Evolutionary conservation across 2,113 vertebrate species (phyloP).

Genomic region (Isichthys henryi): DNA sequence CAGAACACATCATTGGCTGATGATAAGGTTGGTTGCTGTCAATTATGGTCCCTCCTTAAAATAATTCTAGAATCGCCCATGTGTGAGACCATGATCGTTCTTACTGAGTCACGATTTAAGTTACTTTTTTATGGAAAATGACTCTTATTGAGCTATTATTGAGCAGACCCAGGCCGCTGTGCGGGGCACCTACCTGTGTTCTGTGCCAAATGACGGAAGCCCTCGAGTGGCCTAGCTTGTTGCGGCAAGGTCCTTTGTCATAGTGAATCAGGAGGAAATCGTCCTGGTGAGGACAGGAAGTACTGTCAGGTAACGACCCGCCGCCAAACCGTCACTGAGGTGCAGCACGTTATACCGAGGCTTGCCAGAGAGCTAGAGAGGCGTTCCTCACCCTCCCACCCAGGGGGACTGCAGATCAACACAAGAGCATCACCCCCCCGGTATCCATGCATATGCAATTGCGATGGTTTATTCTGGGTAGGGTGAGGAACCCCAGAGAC

Average conservation of each 20-base stretch:
- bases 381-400: neutral
- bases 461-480: neutral
- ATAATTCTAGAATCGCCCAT: neutral
- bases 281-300: slow-evolving; percentile 59
- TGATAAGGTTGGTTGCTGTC: neutral
- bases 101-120: neutral
- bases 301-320: neutral
- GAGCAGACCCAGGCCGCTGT: no score
- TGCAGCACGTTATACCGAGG: neutral
- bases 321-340: neutral
- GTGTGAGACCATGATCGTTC: no score
- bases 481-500: neutral
- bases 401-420: neutral
- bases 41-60: neutral
- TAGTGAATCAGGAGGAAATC: slow-evolving; percentile 98
- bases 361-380: neutral
- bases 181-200: slow-evolving; percentile 75
- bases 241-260: slow-evolving; percentile 94
- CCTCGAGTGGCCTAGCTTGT: slow-evolving; percentile 96
- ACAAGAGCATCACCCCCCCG: neutral
- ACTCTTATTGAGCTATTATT: neutral
- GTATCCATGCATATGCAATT: neutral
- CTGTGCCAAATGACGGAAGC: slow-evolving; percentile 99
- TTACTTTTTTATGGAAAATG: neutral
- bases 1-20: neutral